A percentile compares a stretch with the other conserved stretches of the same genome.
Evolutionary conservation across 1,140 invertebrate species (phyloP).

Genomic region (Drosophila arawakana): DNA sequence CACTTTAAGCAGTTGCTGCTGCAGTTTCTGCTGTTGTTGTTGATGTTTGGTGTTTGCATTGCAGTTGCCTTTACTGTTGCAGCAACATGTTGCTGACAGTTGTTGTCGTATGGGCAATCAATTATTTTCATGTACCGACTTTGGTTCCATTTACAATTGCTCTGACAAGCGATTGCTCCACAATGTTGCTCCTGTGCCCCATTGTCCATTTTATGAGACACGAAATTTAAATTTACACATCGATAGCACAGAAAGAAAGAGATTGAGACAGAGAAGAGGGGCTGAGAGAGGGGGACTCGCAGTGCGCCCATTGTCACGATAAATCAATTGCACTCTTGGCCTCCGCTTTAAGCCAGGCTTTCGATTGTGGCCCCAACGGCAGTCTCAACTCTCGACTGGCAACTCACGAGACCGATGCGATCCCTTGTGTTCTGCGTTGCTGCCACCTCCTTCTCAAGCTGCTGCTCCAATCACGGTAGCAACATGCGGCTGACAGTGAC

Average conservation of each 20-base stretch:
- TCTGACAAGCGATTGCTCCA: slow-evolving; percentile 33
- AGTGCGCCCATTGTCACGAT: slow-evolving; percentile 78
- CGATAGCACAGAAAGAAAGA: slow-evolving; percentile 47
- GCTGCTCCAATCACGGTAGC: slow-evolving; percentile 61
- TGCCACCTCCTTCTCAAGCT: not conserved
- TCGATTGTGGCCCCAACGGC: slow-evolving; percentile 5
- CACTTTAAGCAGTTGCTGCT: slow-evolving; percentile 54
- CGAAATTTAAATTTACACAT: slow-evolving; percentile 81
- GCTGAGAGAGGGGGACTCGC: slow-evolving; percentile 19
- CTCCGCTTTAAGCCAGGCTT: slow-evolving; percentile 28
- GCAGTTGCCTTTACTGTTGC: slow-evolving; percentile 10
- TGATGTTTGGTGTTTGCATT: slow-evolving; percentile 50
- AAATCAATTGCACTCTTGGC: slow-evolving; percentile 81
- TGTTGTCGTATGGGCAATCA: slow-evolving; percentile 53
- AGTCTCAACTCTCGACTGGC: slow-evolving; percentile 1
- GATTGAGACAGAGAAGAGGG: not conserved
- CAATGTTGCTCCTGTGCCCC: slow-evolving; percentile 38
- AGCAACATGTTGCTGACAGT: slow-evolving; percentile 74
- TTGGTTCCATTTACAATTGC: slow-evolving; percentile 45
- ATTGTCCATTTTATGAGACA: slow-evolving; percentile 77
- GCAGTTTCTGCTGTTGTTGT: slow-evolving; percentile 4
- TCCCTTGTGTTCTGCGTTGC: slow-evolving; percentile 17
- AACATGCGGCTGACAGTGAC: slow-evolving; percentile 75
- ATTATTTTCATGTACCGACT: slow-evolving; percentile 41
- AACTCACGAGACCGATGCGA: slow-evolving; percentile 26